These are phyloP conservation scores for Charadrius vociferus DNA, from an alignment of 2,113 vertebrate genomes.

Conservation along the genomic window DNA sequence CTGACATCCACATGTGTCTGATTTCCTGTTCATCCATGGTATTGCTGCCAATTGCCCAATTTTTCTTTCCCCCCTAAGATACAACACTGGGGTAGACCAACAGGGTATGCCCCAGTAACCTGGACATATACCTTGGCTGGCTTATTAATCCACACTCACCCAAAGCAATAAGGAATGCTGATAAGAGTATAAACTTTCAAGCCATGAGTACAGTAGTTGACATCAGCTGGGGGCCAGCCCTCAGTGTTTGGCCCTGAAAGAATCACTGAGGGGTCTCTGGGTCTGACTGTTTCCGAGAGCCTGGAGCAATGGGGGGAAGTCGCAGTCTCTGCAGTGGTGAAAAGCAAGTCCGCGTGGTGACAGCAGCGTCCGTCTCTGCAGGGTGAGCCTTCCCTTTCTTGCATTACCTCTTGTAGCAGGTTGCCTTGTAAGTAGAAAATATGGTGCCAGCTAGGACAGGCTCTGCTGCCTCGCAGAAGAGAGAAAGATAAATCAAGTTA, in stretches of 20 bases:
- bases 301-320: background rate
- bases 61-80: background rate
- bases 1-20: background rate
- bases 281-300: background rate
- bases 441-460: background rate
- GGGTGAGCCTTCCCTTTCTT: background rate
- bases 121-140: background rate
- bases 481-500: constrained; percentile 33
- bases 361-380: background rate
- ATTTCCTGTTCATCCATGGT: background rate
- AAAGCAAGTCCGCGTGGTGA: rapidly evolving
- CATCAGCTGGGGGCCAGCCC: background rate
- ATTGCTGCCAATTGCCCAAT: background rate
- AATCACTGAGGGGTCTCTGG: rapidly evolving
- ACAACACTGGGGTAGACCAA: background rate
- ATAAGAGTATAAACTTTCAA: background rate
- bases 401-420: background rate
- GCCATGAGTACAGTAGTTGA: background rate
- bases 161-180: background rate
- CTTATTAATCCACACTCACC: background rate
- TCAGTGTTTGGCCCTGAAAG: background rate
- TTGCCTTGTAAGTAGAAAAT: background rate
- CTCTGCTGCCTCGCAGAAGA: background rate
- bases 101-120: background rate
- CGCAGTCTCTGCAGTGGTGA: background rate